phyloP scores from a whole-genome alignment of 2,797 vertebrate genomes.

The Sebastes minor region DNA sequence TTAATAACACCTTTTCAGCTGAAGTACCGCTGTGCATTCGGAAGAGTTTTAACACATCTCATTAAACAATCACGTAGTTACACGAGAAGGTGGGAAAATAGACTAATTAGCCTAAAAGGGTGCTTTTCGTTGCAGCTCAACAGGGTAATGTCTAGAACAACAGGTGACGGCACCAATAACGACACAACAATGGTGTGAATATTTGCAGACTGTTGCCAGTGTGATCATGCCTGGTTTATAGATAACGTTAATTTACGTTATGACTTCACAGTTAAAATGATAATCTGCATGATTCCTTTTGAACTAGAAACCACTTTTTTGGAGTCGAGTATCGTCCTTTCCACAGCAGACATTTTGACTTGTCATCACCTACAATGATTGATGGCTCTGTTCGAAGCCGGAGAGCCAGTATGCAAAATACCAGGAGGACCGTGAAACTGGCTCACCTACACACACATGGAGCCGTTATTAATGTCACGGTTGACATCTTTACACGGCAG shows the following conservation, averaged over 20 bases:
- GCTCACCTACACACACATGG: background rate
- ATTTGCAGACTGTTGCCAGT: background rate
- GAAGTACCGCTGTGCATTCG: background rate
- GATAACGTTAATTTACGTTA: background rate
- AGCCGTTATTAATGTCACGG: background rate
- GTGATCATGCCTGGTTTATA: background rate
- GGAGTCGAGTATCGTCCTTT: background rate
- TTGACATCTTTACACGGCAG: background rate
- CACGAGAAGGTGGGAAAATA: background rate
- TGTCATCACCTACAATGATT: background rate
- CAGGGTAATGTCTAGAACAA: background rate
- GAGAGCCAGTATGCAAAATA: too few relatives aligned
- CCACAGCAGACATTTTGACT: background rate
- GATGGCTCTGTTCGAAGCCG: background rate
- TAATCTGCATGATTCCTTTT: background rate
- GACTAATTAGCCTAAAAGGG: background rate
- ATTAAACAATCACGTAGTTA: background rate
- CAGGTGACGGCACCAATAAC: background rate
- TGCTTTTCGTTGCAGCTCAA: background rate
- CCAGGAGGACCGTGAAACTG: background rate
- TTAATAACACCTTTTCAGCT: background rate
- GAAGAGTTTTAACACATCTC: background rate
- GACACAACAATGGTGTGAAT: background rate
- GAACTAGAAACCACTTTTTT: background rate
- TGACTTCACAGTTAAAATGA: background rate